phyloP scores from a whole-genome alignment of 2,797 vertebrate species.

The Cichlasoma orientale region DNA sequence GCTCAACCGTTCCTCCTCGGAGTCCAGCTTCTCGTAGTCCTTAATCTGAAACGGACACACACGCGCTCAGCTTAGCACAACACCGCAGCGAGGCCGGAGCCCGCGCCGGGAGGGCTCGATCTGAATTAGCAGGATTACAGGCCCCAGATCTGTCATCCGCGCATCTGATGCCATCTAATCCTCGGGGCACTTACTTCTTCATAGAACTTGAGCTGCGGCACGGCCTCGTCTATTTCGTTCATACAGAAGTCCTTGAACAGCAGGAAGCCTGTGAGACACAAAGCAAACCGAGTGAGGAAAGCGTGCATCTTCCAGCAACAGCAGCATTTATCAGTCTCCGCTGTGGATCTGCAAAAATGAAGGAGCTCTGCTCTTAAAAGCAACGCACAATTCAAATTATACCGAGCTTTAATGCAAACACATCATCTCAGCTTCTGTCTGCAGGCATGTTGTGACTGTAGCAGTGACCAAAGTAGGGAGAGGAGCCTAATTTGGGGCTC shows the following conservation, averaged over 20 bases:
- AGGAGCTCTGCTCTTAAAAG: neutral
- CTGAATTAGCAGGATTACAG: slow-evolving; percentile 55
- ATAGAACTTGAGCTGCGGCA: slow-evolving; percentile 97
- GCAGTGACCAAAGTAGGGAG: too few species aligned
- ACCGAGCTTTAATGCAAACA: too few species aligned
- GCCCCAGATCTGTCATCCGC: slow-evolving; percentile 32
- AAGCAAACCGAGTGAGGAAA: neutral
- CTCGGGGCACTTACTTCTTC: slow-evolving; percentile 86
- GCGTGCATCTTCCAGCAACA: neutral
- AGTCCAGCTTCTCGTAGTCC: slow-evolving; percentile 96
- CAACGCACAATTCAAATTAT: too few species aligned
- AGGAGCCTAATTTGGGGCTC: too few species aligned
- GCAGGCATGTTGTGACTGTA: too few species aligned
- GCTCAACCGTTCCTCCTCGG: slow-evolving; percentile 88
- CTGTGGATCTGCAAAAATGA: too few species aligned
- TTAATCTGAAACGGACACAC: slow-evolving; percentile 86
- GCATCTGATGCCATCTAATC: slow-evolving; percentile 34
- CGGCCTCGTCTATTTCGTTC: slow-evolving; percentile 94
- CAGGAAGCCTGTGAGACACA: slow-evolving; percentile 87
- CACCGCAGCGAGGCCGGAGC: neutral
- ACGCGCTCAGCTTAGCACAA: neutral
- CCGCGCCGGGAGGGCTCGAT: slow-evolving; percentile 28
- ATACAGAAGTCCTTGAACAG: slow-evolving; percentile 97
- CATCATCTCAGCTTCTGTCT: too few species aligned
- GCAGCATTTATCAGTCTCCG: neutral